Evolutionary conservation across 1,140 invertebrate species (phyloP).

Genomic region (Cephus cinctus): DNA sequence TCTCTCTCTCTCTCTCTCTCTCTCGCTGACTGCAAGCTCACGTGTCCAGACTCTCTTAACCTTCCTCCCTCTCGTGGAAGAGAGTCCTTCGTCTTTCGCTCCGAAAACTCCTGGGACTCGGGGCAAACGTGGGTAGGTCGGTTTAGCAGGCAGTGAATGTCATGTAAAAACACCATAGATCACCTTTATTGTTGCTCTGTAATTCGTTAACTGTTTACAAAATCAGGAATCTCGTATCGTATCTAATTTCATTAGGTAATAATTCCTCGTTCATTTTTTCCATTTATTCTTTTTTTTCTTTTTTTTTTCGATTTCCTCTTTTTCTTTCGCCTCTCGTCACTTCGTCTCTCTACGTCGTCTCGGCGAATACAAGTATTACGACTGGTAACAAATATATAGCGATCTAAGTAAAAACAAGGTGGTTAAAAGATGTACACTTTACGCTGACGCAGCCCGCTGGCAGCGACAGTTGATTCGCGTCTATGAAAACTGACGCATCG

Average conservation of each 20-base stretch:
- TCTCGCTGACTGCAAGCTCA: no score
- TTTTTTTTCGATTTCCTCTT: background rate
- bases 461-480: no score
- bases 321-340: background rate
- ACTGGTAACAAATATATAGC: no score
- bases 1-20: background rate
- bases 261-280: constrained; percentile 12
- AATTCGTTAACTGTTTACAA: constrained; percentile 35
- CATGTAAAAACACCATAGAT: constrained; percentile 35
- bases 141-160: no score
- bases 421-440: no score
- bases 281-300: background rate
- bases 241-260: constrained; percentile 16
- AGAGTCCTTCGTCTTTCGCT: no score
- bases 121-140: no score
- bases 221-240: constrained; percentile 30
- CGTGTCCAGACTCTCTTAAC: background rate
- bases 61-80: background rate
- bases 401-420: no score
- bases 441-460: no score
- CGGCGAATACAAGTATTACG: background rate
- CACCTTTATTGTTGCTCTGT: constrained; percentile 34
- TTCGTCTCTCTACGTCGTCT: background rate
- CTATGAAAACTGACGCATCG: no score
- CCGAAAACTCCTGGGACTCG: no score